Conservation (phyloP, 92 coral and sea anemone species). For the Anthopleura xanthogrammica region DNA sequence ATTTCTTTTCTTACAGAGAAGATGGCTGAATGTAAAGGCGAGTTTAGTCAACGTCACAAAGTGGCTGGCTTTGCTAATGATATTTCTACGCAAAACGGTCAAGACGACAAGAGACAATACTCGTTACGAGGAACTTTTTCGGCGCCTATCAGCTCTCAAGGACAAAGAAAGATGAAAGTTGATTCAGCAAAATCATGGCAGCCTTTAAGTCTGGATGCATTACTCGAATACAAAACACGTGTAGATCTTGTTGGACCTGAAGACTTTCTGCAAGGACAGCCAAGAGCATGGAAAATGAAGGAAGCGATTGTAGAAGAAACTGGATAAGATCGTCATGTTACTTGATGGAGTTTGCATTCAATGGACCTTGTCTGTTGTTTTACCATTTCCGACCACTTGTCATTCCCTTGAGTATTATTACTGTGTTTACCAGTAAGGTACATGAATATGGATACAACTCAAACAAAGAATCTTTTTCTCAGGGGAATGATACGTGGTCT, state of each 20-base stretch:
- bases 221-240: conserved; percentile 69
- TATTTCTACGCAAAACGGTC: conserved; percentile 19
- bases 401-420: too few relatives aligned
- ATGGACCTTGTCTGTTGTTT: too few relatives aligned
- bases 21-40: conserved; percentile 82
- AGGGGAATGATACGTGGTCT: too few relatives aligned
- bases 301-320: background rate
- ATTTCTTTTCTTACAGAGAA: conserved; percentile 82
- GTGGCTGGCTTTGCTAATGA: conserved; percentile 53
- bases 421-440: too few relatives aligned
- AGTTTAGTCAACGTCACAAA: conserved; percentile 82
- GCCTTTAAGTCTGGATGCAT: conserved; percentile 79
- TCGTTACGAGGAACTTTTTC: conserved; percentile 60
- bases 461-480: too few relatives aligned
- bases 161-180: conserved; percentile 33
- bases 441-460: too few relatives aligned
- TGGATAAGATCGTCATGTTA: background rate
- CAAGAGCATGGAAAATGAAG: conserved; percentile 50
- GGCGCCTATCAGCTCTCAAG: conserved; percentile 60
- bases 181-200: conserved; percentile 63
- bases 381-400: too few relatives aligned
- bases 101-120: background rate
- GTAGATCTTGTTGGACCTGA: conserved; percentile 57
- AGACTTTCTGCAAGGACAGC: conserved; percentile 57
- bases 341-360: too few relatives aligned